Base-by-base conservation (phyloP, 2,888 invertebrate species). In the Hyles lineata region DNA sequence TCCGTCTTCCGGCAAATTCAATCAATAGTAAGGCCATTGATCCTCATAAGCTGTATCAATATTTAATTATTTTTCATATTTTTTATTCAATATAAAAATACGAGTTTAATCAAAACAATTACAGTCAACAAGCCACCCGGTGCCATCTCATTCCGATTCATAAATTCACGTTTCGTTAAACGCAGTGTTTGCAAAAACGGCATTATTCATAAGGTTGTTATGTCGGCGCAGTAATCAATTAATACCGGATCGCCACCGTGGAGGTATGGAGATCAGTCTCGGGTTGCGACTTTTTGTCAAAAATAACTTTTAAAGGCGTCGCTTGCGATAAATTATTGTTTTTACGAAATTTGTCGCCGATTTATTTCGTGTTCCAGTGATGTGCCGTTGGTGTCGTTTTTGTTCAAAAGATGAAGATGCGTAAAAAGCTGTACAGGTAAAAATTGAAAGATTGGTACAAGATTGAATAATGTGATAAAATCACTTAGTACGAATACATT, bases 161-260 rank as follows among this genome's bases (percentile, higher is more conserved):
- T 71, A 58, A 72, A 72, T 72, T 72, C 62, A 71, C 29, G 72
- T 63, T 72, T 55, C 62, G 58, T 72, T 35, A 35, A 63, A 58
- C 29, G 35, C 63, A 52, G 62, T 52, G 52, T 61, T n/a, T 63
- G 72, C 72, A 62, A 63, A 71, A 72, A 72, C 63, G 19, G 55
- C 52, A 58, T 72, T 58, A 72, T 72, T 72, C 63, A 72, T 72
- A 62, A 72, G 63, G 72, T 29, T 21, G 72, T 72, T 63, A 58
- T 43, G 60, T 60, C 43, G 55, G 70, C 50, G 23, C 32, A 59
- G 58, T 35, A 70, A 70, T 70, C 58, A 70, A 70, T 58, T 70
- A 70, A 58, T 70, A 70, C 32, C 29, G 29, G 70, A 70, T 58
- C 70, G 70, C 67, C 23, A 50, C 67, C 67, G 25, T 50, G 50